These are phyloP conservation scores for Spea hammondii DNA, from an alignment of 2,797 vertebrate genomes.

Conservation along the genomic window DNA sequence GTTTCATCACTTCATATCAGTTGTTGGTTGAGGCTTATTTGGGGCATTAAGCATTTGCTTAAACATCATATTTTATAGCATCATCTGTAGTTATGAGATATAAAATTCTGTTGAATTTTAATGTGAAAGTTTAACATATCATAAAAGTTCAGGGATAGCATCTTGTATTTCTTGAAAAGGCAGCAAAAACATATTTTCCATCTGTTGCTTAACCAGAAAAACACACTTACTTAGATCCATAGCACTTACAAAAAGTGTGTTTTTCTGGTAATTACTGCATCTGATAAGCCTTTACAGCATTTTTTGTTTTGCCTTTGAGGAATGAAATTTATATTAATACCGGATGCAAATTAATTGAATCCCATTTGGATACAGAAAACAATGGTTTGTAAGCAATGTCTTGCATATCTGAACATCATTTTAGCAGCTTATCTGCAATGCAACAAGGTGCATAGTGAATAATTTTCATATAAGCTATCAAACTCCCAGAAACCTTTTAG, in stretches of 20 bases:
- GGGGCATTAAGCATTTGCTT: no score
- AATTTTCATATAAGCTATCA: no score
- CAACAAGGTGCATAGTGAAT: background rate
- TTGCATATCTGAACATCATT: background rate
- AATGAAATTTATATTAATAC: slow-evolving; percentile 12
- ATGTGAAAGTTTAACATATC: background rate
- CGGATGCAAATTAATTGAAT: slow-evolving; percentile 26
- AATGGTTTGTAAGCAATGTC: slow-evolving; percentile 1
- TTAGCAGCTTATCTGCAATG: background rate
- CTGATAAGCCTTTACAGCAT: slow-evolving; percentile 21
- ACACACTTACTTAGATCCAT: background rate
- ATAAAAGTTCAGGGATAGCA: background rate
- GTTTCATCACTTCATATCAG: no score
- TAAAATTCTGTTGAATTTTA: no score
- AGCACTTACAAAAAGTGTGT: background rate
- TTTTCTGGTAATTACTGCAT: slow-evolving; percentile 1
- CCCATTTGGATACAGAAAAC: slow-evolving; percentile 23
- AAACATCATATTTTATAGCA: no score
- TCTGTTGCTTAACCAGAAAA: background rate
- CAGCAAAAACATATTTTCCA: background rate
- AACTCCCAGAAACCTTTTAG: no score
- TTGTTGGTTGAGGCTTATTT: no score
- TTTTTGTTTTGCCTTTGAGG: slow-evolving; percentile 9
- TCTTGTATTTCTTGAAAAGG: background rate
- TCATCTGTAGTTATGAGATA: no score